Conservation (phyloP, 2,113 vertebrate genomes). For the Hippopotamus amphibius region DNA sequence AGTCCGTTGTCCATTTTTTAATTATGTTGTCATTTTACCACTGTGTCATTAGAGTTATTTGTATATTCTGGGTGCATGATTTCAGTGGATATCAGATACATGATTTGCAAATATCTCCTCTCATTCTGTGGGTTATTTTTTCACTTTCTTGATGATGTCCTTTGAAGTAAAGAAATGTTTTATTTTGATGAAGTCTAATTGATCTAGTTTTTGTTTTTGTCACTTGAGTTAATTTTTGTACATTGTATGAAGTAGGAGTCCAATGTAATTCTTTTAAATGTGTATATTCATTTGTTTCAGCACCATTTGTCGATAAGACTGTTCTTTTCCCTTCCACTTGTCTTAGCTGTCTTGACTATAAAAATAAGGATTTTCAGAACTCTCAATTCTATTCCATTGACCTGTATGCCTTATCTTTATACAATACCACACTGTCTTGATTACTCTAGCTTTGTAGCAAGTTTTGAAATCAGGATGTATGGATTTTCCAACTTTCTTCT, state of each 20-base stretch:
- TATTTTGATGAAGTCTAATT: background rate
- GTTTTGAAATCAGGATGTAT: too few relatives aligned
- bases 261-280: background rate
- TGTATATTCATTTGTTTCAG: background rate
- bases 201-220: background rate
- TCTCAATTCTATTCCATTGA: background rate
- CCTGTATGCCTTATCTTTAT: too few relatives aligned
- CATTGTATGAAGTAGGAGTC: background rate
- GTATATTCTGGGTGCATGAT: background rate
- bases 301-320: background rate
- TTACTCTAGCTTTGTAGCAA: too few relatives aligned
- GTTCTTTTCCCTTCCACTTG: background rate
- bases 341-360: background rate
- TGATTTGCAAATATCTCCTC: background rate
- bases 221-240: background rate
- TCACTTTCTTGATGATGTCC: background rate
- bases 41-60: background rate
- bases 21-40: background rate
- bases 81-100: background rate
- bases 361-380: background rate
- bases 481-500: background rate
- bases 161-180: background rate
- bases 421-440: too few relatives aligned
- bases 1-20: background rate
- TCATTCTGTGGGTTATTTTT: background rate